These are phyloP conservation scores for Psittacula cyanocephala DNA, from an alignment of 2,113 vertebrate species.

Conservation along the genomic window DNA sequence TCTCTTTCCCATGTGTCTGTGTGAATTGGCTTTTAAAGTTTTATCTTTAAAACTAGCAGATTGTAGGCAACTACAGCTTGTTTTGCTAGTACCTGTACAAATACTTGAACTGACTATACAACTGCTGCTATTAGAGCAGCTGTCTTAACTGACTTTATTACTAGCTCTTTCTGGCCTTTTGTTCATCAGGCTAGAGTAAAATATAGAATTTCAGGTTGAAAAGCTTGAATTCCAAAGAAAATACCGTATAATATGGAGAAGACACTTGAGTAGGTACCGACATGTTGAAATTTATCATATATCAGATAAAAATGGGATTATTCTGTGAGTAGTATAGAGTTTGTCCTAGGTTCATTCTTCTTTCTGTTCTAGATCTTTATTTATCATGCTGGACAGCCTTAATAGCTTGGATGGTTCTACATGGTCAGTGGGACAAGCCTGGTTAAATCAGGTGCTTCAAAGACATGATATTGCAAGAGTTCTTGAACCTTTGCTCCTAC, in stretches of 20 bases:
- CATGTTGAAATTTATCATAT: neutral
- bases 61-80: neutral
- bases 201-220: neutral
- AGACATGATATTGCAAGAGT: slow-evolving; percentile 97
- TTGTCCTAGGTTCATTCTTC: neutral
- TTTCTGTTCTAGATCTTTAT: slow-evolving; percentile 84
- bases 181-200: neutral
- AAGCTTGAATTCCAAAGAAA: neutral
- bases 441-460: slow-evolving; percentile 96
- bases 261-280: neutral
- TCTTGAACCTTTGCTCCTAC: slow-evolving; percentile 91
- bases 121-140: neutral
- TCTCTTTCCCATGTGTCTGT: neutral
- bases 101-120: neutral
- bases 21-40: neutral
- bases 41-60: neutral
- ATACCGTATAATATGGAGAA: neutral
- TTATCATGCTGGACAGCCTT: slow-evolving; percentile 97
- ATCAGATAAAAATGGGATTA: neutral
- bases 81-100: neutral
- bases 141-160: neutral
- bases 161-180: neutral
- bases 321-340: neutral
- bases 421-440: slow-evolving; percentile 93
- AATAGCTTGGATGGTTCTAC: slow-evolving; percentile 94